Evolutionary conservation across 2,113 vertebrate genomes (phyloP).

Genomic region (Corythaixoides concolor): DNA sequence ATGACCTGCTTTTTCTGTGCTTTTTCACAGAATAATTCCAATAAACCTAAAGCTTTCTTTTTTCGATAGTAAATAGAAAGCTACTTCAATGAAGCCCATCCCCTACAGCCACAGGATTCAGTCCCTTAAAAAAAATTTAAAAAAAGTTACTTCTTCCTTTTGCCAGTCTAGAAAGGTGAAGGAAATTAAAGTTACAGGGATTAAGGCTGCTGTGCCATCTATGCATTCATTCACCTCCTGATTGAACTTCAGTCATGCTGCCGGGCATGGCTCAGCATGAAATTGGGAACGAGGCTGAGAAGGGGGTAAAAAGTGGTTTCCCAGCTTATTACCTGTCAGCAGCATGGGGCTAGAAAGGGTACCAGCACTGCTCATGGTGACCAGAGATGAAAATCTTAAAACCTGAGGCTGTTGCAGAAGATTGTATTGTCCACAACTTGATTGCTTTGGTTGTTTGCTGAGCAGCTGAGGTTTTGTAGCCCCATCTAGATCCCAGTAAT

Average conservation of each 20-base stretch:
- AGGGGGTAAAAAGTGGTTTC: neutral
- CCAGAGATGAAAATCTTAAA: neutral
- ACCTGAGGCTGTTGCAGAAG: neutral
- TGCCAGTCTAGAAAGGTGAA: neutral
- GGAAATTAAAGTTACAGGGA: conserved; percentile 45
- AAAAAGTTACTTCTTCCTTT: neutral
- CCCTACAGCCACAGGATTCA: neutral
- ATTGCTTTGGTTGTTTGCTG: neutral
- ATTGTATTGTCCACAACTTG: neutral
- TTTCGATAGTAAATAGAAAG: neutral
- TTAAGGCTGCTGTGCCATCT: conserved; percentile 16
- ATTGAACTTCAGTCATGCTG: neutral
- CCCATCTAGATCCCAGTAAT: neutral
- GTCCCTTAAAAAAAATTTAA: neutral
- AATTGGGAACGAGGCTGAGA: neutral
- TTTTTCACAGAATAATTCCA: conserved; percentile 13
- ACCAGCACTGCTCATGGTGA: neutral
- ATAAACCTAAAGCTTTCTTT: conserved; percentile 29
- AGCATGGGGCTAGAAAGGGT: neutral
- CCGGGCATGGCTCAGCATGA: neutral
- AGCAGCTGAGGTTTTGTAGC: neutral
- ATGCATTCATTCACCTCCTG: neutral
- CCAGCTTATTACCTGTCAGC: neutral
- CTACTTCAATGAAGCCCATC: conserved; percentile 5
- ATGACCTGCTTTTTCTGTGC: neutral